These are phyloP conservation scores for Microcebus griseorufus DNA, from an alignment of 2,113 vertebrate species.

Conservation along the genomic window DNA sequence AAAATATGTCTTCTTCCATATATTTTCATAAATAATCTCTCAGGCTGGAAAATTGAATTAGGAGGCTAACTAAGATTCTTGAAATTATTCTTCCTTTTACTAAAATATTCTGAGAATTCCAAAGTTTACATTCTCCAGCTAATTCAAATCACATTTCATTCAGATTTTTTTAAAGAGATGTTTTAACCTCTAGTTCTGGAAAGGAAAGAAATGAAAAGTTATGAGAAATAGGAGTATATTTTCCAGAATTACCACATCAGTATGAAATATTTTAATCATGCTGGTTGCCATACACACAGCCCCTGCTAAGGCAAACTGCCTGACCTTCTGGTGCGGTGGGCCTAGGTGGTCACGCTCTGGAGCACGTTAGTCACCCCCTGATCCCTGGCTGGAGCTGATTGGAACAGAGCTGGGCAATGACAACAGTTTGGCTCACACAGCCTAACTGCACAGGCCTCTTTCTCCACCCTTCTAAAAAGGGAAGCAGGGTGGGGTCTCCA, in stretches of 20 bases:
- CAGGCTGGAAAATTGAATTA: background rate
- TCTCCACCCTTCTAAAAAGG: background rate
- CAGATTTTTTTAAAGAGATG: slow-evolving; percentile 36
- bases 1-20: background rate
- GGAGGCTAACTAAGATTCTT: slow-evolving; percentile 12
- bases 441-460: background rate
- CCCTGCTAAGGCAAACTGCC: background rate
- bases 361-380: background rate
- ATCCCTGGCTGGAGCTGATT: background rate
- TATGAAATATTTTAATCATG: background rate
- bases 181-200: slow-evolving; percentile 2
- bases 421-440: background rate
- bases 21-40: background rate
- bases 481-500: background rate
- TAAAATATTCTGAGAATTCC: slow-evolving; percentile 47
- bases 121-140: slow-evolving; percentile 47
- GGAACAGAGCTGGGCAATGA: background rate
- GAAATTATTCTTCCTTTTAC: slow-evolving; percentile 2
- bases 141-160: slow-evolving; percentile 48
- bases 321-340: background rate
- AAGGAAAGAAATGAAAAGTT: background rate
- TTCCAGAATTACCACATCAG: background rate
- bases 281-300: background rate
- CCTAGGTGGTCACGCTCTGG: too few relatives aligned
- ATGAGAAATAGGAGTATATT: background rate